Base-by-base conservation (phyloP, 2,888 invertebrate species). In the Polydrusus pterygomalis region DNA sequence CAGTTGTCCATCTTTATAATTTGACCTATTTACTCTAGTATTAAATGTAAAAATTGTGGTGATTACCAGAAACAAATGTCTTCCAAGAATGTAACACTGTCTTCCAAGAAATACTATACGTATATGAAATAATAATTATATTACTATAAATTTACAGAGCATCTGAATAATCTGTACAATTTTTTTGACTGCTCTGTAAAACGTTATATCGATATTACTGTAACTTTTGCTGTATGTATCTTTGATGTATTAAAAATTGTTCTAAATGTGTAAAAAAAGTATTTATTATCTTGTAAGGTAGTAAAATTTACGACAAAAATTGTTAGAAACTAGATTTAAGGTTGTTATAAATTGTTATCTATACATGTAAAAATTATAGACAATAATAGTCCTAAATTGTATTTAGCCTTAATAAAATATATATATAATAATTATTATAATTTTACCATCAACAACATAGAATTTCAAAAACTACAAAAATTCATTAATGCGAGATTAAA, bases 71-170 rank as follows among this genome's bases (percentile, higher is more conserved):
- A 75, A 70, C 65, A 40, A 56, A 75, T 67, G 75, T 75, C 75
- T 75, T 75, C 75, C 75, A 70, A 40, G 69, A 62, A 51, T 75
- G 70, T 70, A 75, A 75, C 58, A 38, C 58, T 67, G 71, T 71
- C 71, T 72, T 75, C 71, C 75, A 71, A 47, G 49, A 47, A 30
- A 71, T 25, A 43, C 20, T 8, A 34, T 34, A 34, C 10, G 8
- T 34, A 34, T 34, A 34, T 34, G 34, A 10, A 30, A 60, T 38
- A 0, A 17, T 18, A n/a, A n/a, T n/a, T n/a, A 38, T n/a, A 10
- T 60, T n/a, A 56, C 15, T 56, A 30, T 56, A 56, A 34, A 34
- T 56, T 60, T 60, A 17, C 58, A 60, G 38, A 60, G 58, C 15
- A 11, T 11, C 30, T 38, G 18, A 38, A 38, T 38, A 18, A 10